Conservation (phyloP, 2,888 invertebrate genomes). For the Eudasyphora cyanicolor region DNA sequence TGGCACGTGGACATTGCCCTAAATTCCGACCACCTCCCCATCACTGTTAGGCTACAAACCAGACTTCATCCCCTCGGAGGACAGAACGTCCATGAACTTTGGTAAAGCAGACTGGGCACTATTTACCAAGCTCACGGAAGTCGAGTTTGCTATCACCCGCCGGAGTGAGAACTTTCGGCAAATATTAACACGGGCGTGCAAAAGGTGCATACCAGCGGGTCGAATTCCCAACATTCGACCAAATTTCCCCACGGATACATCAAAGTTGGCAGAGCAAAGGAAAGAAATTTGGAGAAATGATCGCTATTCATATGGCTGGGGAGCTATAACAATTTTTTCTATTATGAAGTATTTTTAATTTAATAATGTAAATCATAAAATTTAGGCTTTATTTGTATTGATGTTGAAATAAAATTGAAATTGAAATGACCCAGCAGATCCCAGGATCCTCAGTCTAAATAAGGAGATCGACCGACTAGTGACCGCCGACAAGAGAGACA, state of each 20-base stretch:
- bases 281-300: neutral
- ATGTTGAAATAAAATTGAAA: too few species aligned
- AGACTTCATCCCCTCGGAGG: neutral
- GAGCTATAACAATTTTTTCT: too few species aligned
- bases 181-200: too few species aligned
- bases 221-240: neutral
- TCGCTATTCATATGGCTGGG: too few species aligned
- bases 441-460: neutral
- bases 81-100: neutral
- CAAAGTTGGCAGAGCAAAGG: neutral
- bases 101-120: neutral
- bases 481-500: neutral
- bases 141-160: neutral
- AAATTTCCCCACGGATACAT: too few species aligned
- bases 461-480: neutral
- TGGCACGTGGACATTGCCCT: too few species aligned
- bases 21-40: neutral
- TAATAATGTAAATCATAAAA: too few species aligned
- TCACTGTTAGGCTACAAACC: neutral
- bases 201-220: too few species aligned
- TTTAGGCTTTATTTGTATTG: too few species aligned
- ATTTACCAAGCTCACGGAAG: neutral
- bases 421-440: too few species aligned
- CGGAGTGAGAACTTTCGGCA: neutral
- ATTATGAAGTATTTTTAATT: too few species aligned